A percentile compares a stretch with the other conserved stretches of the same genome.
Conservation (phyloP, 2,888 invertebrate species). For the Thymelicus lineola region DNA sequence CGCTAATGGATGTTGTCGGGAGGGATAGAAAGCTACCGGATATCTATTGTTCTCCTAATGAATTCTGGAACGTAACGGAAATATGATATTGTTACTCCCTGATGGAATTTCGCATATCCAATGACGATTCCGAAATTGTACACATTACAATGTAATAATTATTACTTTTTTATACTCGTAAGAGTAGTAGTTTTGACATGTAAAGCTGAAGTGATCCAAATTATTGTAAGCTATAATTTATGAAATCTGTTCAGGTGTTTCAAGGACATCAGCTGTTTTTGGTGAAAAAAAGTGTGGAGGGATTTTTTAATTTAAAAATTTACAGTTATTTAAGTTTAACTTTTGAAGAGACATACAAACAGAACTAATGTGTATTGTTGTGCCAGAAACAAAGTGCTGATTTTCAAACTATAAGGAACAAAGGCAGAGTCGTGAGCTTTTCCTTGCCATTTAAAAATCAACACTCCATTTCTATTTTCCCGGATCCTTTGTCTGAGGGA, state of each 20-base stretch:
- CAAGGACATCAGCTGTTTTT: too few species aligned
- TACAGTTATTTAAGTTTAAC: too few species aligned
- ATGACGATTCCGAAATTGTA: neutral
- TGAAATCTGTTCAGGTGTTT: too few species aligned
- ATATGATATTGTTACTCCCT: neutral
- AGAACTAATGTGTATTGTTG: neutral
- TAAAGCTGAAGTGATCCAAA: too few species aligned
- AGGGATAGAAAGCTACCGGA: neutral
- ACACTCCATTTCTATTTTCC: constrained; percentile 9
- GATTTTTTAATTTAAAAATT: too few species aligned
- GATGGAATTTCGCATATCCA: neutral
- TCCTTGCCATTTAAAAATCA: constrained; percentile 10
- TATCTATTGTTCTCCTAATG: constrained; percentile 2
- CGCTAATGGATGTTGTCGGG: neutral
- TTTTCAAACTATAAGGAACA: neutral
- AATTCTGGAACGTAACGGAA: neutral
- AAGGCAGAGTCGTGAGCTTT: neutral
- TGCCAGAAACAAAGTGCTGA: neutral
- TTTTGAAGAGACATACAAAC: too few species aligned
- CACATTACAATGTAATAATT: too few species aligned
- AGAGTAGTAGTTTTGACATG: too few species aligned
- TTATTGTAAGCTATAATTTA: too few species aligned
- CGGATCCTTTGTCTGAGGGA: neutral
- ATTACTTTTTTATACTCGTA: too few species aligned
- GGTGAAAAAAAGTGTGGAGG: too few species aligned